Base-by-base conservation (phyloP, 2,113 vertebrate genomes). In the Colinus virginianus region DNA sequence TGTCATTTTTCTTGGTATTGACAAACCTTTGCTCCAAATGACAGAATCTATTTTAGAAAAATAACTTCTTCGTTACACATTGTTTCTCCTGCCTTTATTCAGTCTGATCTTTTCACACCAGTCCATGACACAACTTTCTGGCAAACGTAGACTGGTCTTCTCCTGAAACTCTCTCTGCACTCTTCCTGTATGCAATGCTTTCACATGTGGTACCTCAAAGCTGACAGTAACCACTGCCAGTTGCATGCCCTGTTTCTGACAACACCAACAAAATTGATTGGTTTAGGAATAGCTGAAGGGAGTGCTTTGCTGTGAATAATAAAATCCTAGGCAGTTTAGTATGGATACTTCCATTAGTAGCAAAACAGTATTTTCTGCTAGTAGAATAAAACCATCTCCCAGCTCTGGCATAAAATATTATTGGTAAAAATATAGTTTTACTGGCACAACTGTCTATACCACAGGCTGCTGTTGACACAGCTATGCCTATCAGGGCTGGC, bases 21-120 rank as follows among this genome's bases (percentile, higher is more conserved):
- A 93, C 91, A 93, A 87, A 95, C 62, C 56, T 95, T 93, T 90
- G 32, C 69, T 93, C 87, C 40, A n/a, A 90, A 81, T 64, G 69
- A 88, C 77, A 93, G 69, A 80, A 93, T 88, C 6, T 66, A 21
- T 84, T 93, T 84, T 58, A 82, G 72, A 93, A 76, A 86, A 87
- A 81, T 9, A 88, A 75, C 42, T 68, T 88, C 80, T 84, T 90
- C 1, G 3, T 78, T 84, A 78, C 40, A 76, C 48, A 62, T 64
- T 88, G 58, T 81, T 91, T 84, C 79, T 91, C 93, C 66, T 0
- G 0, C 80, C 72, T 86, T 87, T 1, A 2, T 90, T 91, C 79
- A 64, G 77, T 26, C 69, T 76, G 28, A 83, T 96, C 46, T 86
- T 90, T 93, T 75, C 45, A 62, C 63, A 38, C 21, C 82, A 63